Evolutionary conservation across 2,113 vertebrate species (phyloP).

Genomic region (Sprattus sprattus): DNA sequence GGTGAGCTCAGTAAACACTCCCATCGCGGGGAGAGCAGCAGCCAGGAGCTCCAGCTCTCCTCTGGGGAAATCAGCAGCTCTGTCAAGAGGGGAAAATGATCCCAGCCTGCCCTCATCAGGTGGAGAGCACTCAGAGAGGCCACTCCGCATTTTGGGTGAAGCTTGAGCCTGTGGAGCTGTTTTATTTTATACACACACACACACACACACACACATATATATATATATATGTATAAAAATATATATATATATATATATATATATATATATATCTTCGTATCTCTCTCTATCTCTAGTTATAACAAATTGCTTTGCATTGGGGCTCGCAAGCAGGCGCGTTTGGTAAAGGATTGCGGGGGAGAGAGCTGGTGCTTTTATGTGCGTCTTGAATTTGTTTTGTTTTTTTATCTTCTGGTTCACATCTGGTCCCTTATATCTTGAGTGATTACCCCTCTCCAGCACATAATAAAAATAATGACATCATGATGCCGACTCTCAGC

Average conservation of each 20-base stretch:
- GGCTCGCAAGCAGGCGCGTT: not conserved
- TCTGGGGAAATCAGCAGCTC: constrained; percentile 50
- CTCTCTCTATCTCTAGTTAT: not conserved
- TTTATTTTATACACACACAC: too few relatives aligned
- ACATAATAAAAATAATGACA: constrained; percentile 19
- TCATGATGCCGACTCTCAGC: constrained; percentile 3
- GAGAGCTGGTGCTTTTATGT: constrained; percentile 10
- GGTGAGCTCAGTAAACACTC: constrained; percentile 7
- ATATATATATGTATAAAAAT: not conserved
- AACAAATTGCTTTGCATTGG: not conserved
- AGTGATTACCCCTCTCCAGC: constrained; percentile 1
- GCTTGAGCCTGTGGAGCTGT: not conserved
- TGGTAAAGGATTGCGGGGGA: not conserved
- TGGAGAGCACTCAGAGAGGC: constrained; percentile 59
- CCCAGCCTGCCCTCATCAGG: constrained; percentile 77
- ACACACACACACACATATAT: too few relatives aligned
- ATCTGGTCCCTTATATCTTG: constrained; percentile 21
- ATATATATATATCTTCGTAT: not conserved
- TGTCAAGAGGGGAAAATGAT: constrained; percentile 61
- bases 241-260: not conserved
- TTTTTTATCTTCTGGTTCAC: constrained; percentile 13
- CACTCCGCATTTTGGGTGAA: constrained; percentile 9
- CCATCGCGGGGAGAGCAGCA: constrained; percentile 5
- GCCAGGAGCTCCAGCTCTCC: constrained; percentile 42
- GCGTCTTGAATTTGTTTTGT: not conserved